These are phyloP conservation scores for Pomacea canaliculata DNA, from an alignment of 2,888 invertebrate species.

Conservation along the genomic window DNA sequence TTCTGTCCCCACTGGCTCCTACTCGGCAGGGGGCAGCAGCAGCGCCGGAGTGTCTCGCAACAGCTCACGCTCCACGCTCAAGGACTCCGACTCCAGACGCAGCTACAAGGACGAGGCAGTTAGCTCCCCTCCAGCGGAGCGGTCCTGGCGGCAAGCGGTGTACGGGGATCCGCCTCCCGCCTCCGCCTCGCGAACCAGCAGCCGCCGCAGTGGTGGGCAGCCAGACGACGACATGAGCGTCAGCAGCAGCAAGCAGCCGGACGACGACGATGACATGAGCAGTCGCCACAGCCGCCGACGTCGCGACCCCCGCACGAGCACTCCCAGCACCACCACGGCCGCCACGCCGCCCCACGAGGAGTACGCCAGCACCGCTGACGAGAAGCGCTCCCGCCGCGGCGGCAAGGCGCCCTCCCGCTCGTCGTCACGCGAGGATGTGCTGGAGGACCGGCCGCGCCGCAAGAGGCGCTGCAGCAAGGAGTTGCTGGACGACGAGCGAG, in stretches of 20 bases:
- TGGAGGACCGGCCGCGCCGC: slow-evolving; percentile 51
- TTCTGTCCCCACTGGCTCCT: slow-evolving; percentile 20
- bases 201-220: slow-evolving; percentile 2
- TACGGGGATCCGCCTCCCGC: slow-evolving; percentile 50
- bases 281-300: slow-evolving; percentile 41
- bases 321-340: slow-evolving; percentile 40
- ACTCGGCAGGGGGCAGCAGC: slow-evolving; percentile 18
- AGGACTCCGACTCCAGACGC: slow-evolving; percentile 35
- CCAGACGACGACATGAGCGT: slow-evolving; percentile 26
- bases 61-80: slow-evolving; percentile 35
- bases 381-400: slow-evolving; percentile 39
- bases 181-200: slow-evolving; percentile 2
- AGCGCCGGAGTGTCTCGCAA: slow-evolving; percentile 28
- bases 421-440: slow-evolving; percentile 56
- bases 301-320: slow-evolving; percentile 51
- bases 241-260: slow-evolving; percentile 21
- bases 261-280: slow-evolving; percentile 39
- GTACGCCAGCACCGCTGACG: slow-evolving; percentile 35
- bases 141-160: slow-evolving; percentile 57
- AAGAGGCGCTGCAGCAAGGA: slow-evolving; percentile 56
- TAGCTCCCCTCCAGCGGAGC: slow-evolving; percentile 52
- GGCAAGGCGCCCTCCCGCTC: slow-evolving; percentile 46
- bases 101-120: slow-evolving; percentile 43
- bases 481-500: slow-evolving; percentile 35
- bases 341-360: slow-evolving; percentile 28